These are phyloP conservation scores for Proctacanthus coquilletti DNA, from an alignment of 1,140 invertebrate species.

Conservation along the genomic window DNA sequence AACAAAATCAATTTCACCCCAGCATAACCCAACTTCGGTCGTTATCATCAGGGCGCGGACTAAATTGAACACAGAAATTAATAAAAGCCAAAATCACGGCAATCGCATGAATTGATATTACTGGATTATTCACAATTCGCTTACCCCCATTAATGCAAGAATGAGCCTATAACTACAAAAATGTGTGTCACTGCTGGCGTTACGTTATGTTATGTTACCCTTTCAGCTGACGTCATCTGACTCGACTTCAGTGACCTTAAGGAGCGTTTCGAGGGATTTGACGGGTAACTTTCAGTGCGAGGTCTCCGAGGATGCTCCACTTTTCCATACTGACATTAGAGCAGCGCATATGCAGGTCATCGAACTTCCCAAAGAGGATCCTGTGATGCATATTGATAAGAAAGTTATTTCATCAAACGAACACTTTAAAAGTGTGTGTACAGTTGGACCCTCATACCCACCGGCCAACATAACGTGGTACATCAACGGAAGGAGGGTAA, in stretches of 20 bases:
- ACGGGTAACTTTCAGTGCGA: slow-evolving; percentile 55
- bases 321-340: slow-evolving; percentile 52
- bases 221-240: slow-evolving; percentile 44
- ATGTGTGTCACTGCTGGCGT: no score
- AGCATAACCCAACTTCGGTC: no score
- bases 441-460: slow-evolving; percentile 39
- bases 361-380: slow-evolving; percentile 27
- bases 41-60: no score
- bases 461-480: slow-evolving; percentile 54
- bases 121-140: no score
- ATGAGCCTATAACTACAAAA: no score
- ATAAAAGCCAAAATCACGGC: no score
- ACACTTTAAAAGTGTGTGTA: slow-evolving; percentile 33
- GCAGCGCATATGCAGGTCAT: slow-evolving; percentile 48
- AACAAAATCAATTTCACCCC: no score
- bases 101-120: no score
- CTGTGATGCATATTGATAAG: slow-evolving; percentile 27
- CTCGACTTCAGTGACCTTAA: slow-evolving; percentile 41
- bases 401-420: slow-evolving; percentile 25
- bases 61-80: no score
- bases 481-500: slow-evolving; percentile 48
- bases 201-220: neutral
- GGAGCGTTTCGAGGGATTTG: slow-evolving; percentile 41
- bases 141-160: no score
- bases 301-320: slow-evolving; percentile 52